phyloP scores from a whole-genome alignment of 2,113 vertebrate species.

The Mystacornis crossleyi region DNA sequence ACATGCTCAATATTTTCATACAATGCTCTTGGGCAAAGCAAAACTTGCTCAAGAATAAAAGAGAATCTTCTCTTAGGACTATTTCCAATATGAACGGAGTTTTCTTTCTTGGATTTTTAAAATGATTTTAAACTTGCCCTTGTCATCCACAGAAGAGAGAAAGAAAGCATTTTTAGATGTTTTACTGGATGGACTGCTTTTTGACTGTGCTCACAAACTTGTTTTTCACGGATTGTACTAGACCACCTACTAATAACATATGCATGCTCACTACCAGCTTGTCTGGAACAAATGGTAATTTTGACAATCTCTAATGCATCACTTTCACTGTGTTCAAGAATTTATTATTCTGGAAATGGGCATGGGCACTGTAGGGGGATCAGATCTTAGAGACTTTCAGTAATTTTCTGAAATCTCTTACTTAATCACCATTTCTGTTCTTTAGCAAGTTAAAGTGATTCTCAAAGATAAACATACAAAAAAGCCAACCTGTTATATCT shows the following conservation, averaged over 20 bases:
- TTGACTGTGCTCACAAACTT: background rate
- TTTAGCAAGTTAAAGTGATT: background rate
- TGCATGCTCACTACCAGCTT: slow-evolving; percentile 39
- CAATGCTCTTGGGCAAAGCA: background rate
- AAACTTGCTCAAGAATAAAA: background rate
- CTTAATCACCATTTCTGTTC: background rate
- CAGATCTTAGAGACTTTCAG: background rate
- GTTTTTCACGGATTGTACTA: slow-evolving; percentile 39
- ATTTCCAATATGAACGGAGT: background rate
- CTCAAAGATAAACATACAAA: background rate
- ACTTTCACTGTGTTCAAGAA: slow-evolving; percentile 27
- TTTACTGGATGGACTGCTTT: background rate
- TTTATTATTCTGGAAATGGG: slow-evolving; percentile 35
- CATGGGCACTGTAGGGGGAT: background rate
- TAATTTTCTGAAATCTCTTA: slow-evolving; percentile 13
- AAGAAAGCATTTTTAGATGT: slow-evolving; percentile 4
- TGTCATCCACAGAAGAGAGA: background rate
- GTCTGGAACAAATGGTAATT: slow-evolving; percentile 65
- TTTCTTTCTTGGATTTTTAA: background rate
- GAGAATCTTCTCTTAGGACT: background rate
- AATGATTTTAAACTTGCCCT: background rate
- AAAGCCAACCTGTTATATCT: background rate
- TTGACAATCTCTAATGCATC: slow-evolving; percentile 45
- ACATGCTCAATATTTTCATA: background rate
- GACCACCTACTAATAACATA: slow-evolving; percentile 54